Evolutionary conservation across 2,888 invertebrate species (phyloP).

Genomic region (Archips crataeganus): DNA sequence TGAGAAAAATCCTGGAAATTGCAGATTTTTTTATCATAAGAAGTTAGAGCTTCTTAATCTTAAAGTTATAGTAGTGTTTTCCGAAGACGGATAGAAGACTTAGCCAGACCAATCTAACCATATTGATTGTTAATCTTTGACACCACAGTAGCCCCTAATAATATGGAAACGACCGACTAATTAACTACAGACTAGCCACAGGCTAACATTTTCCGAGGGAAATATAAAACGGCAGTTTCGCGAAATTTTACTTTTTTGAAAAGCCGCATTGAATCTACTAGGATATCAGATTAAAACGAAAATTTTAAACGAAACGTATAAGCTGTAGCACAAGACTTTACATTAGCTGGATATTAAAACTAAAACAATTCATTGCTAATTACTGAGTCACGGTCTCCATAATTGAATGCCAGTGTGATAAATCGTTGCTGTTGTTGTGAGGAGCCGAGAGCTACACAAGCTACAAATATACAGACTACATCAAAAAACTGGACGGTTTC

Average conservation of each 20-base stretch:
- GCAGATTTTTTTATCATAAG: not conserved
- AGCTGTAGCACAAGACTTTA: not conserved
- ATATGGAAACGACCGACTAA: not conserved
- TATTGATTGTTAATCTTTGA: too few species aligned
- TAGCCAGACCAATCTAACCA: not conserved
- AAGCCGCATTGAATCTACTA: not conserved
- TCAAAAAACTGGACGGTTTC: not conserved
- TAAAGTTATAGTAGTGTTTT: not conserved
- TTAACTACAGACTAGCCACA: not conserved
- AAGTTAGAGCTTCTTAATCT: not conserved
- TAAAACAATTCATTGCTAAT: constrained; percentile 37
- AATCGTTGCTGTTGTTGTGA: constrained; percentile 18
- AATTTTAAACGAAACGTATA: too few species aligned
- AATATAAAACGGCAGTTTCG: too few species aligned
- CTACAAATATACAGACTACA: not conserved
- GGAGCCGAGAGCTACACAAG: constrained; percentile 3
- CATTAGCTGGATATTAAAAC: constrained; percentile 1
- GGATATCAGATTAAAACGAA: too few species aligned
- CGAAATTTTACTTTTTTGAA: not conserved
- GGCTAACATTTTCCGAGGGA: not conserved
- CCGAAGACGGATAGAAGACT: not conserved
- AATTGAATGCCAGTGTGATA: constrained; percentile 33
- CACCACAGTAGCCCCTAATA: too few species aligned
- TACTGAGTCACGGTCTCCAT: constrained; percentile 29
- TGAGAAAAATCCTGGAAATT: not conserved